A percentile compares a stretch with the other conserved stretches of the same genome.
Evolutionary conservation across 1,140 invertebrate species (phyloP).

Genomic region (Drosophila kurseongensis): DNA sequence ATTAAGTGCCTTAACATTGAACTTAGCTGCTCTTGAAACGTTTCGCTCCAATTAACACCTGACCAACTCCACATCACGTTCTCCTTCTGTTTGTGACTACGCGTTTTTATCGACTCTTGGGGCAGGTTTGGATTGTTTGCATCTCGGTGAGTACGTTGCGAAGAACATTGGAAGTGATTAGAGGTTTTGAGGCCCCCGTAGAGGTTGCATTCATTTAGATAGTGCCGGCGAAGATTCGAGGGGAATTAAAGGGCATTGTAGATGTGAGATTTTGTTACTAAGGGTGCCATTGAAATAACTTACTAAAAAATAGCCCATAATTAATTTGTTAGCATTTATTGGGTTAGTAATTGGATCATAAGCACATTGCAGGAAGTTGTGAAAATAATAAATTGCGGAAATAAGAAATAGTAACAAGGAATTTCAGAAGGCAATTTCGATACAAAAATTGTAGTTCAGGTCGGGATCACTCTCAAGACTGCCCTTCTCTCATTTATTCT

Average conservation of each 20-base stretch:
- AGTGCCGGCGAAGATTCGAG: constrained; percentile 9
- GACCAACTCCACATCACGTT: constrained; percentile 24
- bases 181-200: constrained; percentile 10
- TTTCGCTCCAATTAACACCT: constrained; percentile 46
- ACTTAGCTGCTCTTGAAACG: constrained; percentile 46
- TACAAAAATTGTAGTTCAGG: no score
- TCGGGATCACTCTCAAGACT: no score
- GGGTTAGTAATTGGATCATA: no score
- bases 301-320: not conserved
- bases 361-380: no score
- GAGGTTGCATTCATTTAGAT: constrained; percentile 36
- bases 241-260: not conserved
- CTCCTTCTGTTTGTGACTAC: not conserved
- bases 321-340: no score
- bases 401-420: not conserved
- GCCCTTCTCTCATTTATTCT: no score
- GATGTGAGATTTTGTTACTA: constrained; percentile 2
- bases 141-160: not conserved
- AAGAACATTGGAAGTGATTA: constrained; percentile 38
- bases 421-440: no score
- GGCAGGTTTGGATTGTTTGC: constrained; percentile 10
- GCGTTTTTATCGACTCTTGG: constrained; percentile 11
- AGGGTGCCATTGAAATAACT: not conserved
- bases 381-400: not conserved
- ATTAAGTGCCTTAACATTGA: constrained; percentile 47